Base-by-base conservation (phyloP, 2,797 vertebrate genomes). In the Smutsia gigantea region DNA sequence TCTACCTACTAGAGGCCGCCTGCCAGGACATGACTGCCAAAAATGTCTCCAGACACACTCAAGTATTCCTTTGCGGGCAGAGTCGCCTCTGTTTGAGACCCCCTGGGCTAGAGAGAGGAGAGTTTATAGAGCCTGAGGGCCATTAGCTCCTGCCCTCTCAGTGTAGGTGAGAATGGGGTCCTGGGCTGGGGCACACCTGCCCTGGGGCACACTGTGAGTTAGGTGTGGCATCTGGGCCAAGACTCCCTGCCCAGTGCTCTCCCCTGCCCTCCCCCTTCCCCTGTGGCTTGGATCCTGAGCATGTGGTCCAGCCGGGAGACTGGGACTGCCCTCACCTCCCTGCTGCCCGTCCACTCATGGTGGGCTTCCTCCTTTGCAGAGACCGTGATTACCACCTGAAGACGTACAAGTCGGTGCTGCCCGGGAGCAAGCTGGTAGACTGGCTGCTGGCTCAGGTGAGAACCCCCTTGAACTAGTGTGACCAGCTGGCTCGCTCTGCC, bases 341-440 rank as follows among this genome's bases (percentile, higher is more conserved):
- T 27, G 69, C 46, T 7, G 0, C 39, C 8, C 21, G 4, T 12
- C 0, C 25, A 61, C 83, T 94, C 81, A 96, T 19, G 7, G 77
- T 72, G n/a, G 1, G 9, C 57, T 11, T 69, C 95, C 93, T 69
- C 94, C 81, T 74, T 21, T n/a, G 9, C 98, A 99, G 99, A 98
- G 99, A 99, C 98, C 98, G 99, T 87, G 99, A 99, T 97, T 98
- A 99, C 94, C 99, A 99, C 95, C 98, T 99, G 94, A 99, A 99
- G 98, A 99, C 99, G 1, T 99, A 99, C 98, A 99, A 99, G 97
- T 99, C 99, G 1, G 99, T 99, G 95, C 98, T 99, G 68, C 99
- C 99, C 8, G 99, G 99, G 39, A 99, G 98, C 98, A 99, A 99
- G 98, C 98, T 99, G 78, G 99, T 99, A 93, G 99, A 99, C 95